phyloP scores from a whole-genome alignment of 2,113 vertebrate species.

The Stigmatopora nigra region DNA sequence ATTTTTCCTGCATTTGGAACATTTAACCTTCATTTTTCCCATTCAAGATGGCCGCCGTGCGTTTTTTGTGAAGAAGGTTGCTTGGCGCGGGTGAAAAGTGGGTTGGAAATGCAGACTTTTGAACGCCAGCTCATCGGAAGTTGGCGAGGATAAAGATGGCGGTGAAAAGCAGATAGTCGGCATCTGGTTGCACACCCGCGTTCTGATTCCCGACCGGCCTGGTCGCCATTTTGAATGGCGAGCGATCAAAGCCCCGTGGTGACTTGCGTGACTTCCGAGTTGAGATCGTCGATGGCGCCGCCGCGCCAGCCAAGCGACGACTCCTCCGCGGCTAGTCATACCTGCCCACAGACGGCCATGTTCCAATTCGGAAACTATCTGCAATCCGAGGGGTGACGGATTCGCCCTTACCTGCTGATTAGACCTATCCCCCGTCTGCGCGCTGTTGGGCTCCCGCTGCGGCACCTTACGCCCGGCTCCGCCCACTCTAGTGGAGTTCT shows the following conservation, averaged over 20 bases:
- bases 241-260: conserved; percentile 64
- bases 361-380: too few relatives aligned
- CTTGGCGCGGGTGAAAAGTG: not conserved
- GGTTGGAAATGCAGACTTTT: not conserved
- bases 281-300: conserved; percentile 69
- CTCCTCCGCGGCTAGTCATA: conserved; percentile 91
- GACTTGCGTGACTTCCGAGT: conserved; percentile 77
- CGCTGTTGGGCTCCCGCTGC: conserved; percentile 79
- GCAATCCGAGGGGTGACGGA: too few relatives aligned
- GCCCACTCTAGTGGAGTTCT: conserved; percentile 80
- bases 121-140: not conserved
- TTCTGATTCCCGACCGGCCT: not conserved
- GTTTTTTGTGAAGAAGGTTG: too few relatives aligned
- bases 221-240: not conserved
- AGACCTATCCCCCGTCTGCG: conserved; percentile 84
- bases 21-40: not conserved
- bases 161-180: not conserved
- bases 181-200: not conserved
- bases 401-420: conserved; percentile 85
- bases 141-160: not conserved
- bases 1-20: too few relatives aligned
- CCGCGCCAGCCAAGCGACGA: conserved; percentile 73
- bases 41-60: not conserved
- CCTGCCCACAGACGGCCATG: conserved; percentile 62
- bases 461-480: conserved; percentile 63